phyloP scores from a whole-genome alignment of 2,888 invertebrate species.

The Argyresthia goedartella region DNA sequence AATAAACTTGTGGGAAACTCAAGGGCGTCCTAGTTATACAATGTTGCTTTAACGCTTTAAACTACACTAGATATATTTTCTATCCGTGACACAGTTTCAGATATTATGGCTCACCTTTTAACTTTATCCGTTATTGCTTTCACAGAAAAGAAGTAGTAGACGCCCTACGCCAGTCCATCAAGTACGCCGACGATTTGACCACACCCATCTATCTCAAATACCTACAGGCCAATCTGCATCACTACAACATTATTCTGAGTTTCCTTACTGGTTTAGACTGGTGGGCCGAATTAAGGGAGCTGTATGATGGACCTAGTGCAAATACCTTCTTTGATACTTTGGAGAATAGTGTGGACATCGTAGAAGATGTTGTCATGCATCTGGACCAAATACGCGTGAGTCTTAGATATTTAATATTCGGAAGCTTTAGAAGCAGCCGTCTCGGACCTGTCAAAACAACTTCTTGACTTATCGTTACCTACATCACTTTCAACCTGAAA shows the following conservation, averaged over 20 bases:
- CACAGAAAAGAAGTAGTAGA: constrained; percentile 35
- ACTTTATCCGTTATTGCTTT: not conserved
- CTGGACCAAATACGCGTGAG: constrained; percentile 57
- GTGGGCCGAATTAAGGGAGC: constrained; percentile 38
- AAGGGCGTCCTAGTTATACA: no score
- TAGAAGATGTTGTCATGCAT: constrained; percentile 42
- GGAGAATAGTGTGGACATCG: constrained; percentile 43
- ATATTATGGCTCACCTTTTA: not conserved
- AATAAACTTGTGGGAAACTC: no score
- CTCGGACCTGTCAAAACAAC: no score
- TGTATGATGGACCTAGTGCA: constrained; percentile 41
- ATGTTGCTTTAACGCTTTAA: no score
- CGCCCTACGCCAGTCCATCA: constrained; percentile 31
- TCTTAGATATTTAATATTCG: constrained; percentile 7
- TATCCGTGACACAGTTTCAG: no score
- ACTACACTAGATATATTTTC: no score
- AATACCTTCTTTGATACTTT: constrained; percentile 33
- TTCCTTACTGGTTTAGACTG: constrained; percentile 51
- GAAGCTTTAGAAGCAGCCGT: not conserved
- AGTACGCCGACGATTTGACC: constrained; percentile 45
- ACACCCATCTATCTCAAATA: constrained; percentile 49
- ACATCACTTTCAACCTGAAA: no score
- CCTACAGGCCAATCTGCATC: constrained; percentile 41
- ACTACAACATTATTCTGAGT: constrained; percentile 37
- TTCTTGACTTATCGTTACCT: no score